These are phyloP conservation scores for Zygogramma bicolorata DNA, from an alignment of 2,888 invertebrate species.

Conservation along the genomic window DNA sequence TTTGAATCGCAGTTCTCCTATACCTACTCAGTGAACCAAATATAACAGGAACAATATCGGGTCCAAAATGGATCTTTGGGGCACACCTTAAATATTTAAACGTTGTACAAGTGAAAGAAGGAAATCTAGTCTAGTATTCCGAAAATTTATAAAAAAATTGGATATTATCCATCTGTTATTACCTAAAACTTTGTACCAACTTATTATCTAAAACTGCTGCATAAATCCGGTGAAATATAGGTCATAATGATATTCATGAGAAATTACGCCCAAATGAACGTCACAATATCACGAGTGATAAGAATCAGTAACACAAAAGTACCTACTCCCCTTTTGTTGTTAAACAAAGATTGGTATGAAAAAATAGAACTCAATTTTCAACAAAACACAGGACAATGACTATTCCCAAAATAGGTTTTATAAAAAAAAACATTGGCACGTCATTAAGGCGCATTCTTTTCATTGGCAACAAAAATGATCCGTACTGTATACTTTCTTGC, in stretches of 20 bases:
- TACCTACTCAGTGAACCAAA: too few relatives aligned
- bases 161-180: too few relatives aligned
- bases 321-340: neutral
- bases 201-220: too few relatives aligned
- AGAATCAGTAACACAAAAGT: neutral
- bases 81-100: too few relatives aligned
- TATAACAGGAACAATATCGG: too few relatives aligned
- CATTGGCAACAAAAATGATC: neutral
- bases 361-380: neutral
- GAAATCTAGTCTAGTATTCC: too few relatives aligned
- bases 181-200: too few relatives aligned
- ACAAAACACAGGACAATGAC: neutral
- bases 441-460: neutral
- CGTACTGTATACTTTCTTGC: neutral
- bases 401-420: neutral
- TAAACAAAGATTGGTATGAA: neutral
- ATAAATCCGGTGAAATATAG: neutral
- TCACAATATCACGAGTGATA: slow-evolving; percentile 5
- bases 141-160: too few relatives aligned
- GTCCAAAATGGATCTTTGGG: too few relatives aligned
- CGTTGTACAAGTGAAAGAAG: too few relatives aligned
- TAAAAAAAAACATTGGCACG: neutral
- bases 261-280: slow-evolving; percentile 6
- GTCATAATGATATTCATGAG: neutral
- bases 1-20: too few relatives aligned